Conservation (phyloP, 2,797 vertebrate genomes). For the Percopsis omiscomaycus region DNA sequence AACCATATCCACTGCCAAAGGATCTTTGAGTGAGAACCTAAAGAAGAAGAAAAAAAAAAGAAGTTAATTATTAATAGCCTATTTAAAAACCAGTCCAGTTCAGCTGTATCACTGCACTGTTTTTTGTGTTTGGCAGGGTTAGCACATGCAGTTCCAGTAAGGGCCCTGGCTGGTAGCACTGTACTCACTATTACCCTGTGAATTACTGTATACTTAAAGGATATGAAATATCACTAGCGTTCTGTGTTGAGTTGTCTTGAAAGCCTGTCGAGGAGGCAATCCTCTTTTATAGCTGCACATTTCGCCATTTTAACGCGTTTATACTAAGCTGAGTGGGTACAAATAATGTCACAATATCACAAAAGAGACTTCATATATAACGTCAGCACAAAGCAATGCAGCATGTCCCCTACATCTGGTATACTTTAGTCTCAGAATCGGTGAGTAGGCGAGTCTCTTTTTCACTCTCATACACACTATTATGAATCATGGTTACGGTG, state of each 20-base stretch:
- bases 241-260: no score
- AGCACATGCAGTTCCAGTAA: slow-evolving; percentile 2
- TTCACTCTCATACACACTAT: slow-evolving; percentile 12
- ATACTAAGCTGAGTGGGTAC: slow-evolving; percentile 41
- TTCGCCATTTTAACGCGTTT: slow-evolving; percentile 38
- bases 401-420: slow-evolving; percentile 76
- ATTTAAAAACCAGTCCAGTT: slow-evolving; percentile 23
- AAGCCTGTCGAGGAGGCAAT: background rate
- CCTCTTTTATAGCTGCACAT: slow-evolving; percentile 43
- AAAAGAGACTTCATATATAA: slow-evolving; percentile 62
- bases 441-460: background rate
- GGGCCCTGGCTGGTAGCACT: slow-evolving; percentile 18
- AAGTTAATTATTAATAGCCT: slow-evolving; percentile 48
- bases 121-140: slow-evolving; percentile 37
- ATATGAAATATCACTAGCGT: no score
- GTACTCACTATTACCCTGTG: slow-evolving; percentile 22
- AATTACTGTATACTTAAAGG: slow-evolving; percentile 25
- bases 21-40: slow-evolving; percentile 12
- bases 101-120: background rate
- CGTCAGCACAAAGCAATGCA: slow-evolving; percentile 71
- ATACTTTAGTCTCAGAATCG: slow-evolving; percentile 76
- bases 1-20: slow-evolving; percentile 33
- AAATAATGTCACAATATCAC: slow-evolving; percentile 41
- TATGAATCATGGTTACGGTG: slow-evolving; percentile 50
- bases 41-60: slow-evolving; percentile 34